Base-by-base conservation (phyloP, 2,888 invertebrate species). In the Ctena decussata region DNA sequence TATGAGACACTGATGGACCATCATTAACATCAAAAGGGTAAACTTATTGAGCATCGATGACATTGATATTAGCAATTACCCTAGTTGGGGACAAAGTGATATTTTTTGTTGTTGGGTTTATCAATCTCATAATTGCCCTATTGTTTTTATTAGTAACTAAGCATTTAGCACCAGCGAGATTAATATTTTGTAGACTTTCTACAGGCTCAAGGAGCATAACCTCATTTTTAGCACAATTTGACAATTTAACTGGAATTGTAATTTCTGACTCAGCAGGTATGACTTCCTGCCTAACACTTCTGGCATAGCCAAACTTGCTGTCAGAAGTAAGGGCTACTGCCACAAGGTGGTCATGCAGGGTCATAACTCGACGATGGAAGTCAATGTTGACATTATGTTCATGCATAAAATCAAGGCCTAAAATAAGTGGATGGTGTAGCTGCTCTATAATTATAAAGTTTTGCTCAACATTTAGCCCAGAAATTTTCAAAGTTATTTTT, bases 351-450 rank as follows among this genome's bases (percentile, higher is more conserved):
- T 83, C 78, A 65, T 57, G 65, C 0, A 65, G n/a, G 5, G 74
- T 69, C 35, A 80, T 12, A 11, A 80, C 15, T 44, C 32, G 41
- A 0, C 37, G 44, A 8, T 82, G 72, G 69, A 80, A 85, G 60
- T 88, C 69, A 57, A 85, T 73, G 8, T 79, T 75, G 3, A 84
- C 87, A 73, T 80, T 76, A 32, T 87, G 71, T 30, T 49, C 30
- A 41, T 65, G 44, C 65, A 89, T 71, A 76, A 89, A 89, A 71
- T 89, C 89, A 30, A 81, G 24, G 0, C 89, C 89, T 65, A 89
- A 71, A 35, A 89, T 86, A 6, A 85, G 37, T 18, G 80, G 69
- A 32, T 85, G 85, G 39, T 83, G 85, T 35, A 85, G 46, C 18
- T 75, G 73, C 21, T 80, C 69, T 53, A 85, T 27, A 37, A 85